Base-by-base conservation (phyloP, 2,888 invertebrate species). In the Xestia c-nigrum region DNA sequence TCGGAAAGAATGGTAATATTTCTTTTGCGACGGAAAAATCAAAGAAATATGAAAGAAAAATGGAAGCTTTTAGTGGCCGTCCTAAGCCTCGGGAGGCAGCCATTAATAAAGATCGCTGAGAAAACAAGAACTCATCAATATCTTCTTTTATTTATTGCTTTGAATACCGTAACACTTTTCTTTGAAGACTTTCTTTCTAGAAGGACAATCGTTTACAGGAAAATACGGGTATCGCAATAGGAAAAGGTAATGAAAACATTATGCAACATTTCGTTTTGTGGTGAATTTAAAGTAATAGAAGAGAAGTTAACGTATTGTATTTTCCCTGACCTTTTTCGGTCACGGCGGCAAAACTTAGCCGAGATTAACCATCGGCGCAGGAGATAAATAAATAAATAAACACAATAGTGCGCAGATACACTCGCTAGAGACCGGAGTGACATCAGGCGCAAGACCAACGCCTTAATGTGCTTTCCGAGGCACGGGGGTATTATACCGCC, bases 31-130 rank as follows among this genome's bases (percentile, higher is more conserved):
- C 40, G 52, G 64, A 73, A 71, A 77, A 76, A 77, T 75, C 65
- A 64, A 72, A 78, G 66, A 78, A 73, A 72, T 83, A 55, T 71
- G 52, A 79, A 57, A 38, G 61, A 77, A 68, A 69, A 72, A 74
- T 85, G 74, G 24, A 85, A 70, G 59, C 68, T 82, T 72, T 85
- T 74, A 71, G 72, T 72, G 55, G 40, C 40, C 52, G 12, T 16
- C 50, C 24, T 69, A 57, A 83, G 64, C 68, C 69, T 65, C 69
- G 10, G 43, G 66, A 75, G 78, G 63, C 66, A 4, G 31, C 24
- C 57, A 72, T 76, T 76, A 76, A 80, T 74, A 72, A 78, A 73
- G 38, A 72, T 74, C 40, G 64, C 12, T 65, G n/a, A n/a, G 40
- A 79, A 79, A 71, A 74, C 55, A 74, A 68, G 40, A 43, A 52